Percentiles rank a stretch among this genome's conserved stretches.
phyloP scores from a whole-genome alignment of 2,797 vertebrate species.

The Emydoidea blandingii region DNA sequence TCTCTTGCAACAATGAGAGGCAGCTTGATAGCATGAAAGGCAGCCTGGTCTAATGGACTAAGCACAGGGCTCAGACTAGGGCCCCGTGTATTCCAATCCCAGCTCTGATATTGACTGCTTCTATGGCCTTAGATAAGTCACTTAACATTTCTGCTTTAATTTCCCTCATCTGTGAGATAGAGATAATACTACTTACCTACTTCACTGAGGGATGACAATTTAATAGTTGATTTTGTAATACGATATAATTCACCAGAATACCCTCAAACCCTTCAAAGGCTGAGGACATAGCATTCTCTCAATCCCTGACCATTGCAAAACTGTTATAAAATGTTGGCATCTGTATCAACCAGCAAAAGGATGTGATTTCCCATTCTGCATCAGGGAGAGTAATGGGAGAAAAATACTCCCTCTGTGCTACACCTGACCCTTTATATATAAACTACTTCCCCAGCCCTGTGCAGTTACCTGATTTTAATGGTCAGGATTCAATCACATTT shows the following conservation, averaged over 20 bases:
- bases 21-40: neutral
- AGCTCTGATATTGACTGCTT: neutral
- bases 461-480: neutral
- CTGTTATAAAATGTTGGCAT: neutral
- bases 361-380: neutral
- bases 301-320: neutral
- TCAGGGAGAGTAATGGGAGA: neutral
- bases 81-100: neutral
- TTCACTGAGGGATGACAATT: neutral
- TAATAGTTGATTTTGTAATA: neutral
- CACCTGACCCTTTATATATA: neutral
- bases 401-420: neutral
- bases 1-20: neutral
- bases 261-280: fast-evolving
- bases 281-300: fast-evolving
- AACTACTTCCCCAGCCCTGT: neutral
- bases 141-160: neutral
- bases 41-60: neutral
- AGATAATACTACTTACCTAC: neutral
- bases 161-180: neutral
- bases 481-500: slow-evolving; percentile 38
- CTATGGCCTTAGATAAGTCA: neutral
- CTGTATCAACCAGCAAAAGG: neutral
- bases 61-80: neutral
- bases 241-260: neutral